Evolutionary conservation across 2,797 vertebrate species (phyloP), one percentile per base, ranked within the genome.

Genomic region (Eulemur rubriventer): DNA sequence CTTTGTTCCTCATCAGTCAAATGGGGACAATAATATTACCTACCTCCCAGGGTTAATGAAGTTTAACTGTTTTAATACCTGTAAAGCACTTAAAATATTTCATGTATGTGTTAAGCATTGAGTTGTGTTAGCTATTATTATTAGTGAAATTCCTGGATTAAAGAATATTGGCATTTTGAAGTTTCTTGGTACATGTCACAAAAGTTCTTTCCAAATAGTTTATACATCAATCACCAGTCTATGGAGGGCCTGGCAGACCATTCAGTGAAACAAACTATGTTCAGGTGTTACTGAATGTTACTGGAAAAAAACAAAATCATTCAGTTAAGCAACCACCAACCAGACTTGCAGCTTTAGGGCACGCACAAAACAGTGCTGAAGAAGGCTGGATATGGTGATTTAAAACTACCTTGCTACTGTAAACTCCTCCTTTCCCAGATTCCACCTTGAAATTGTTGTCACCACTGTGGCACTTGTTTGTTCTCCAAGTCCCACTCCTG

Each of bases 141-240:
- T 59, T 46, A 76, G 59, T 52, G 33, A 73, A 79, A 79, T 79
- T 93, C 38, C 35, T 85, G 18, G 48, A 59, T 82, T 89, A 73
- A 95, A 72, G 61, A 81, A 82, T 79, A 48, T 50, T 48, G 24
- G 79, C 26, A 63, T 59, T 95, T 91, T 89, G 33, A 69, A 94
- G 67, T 1, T 73, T 88, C 50, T 91, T 48, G 63, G 38, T 38
- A 59, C 1, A 55, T 26, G 20, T 61, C 73, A 76, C 48, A 55
- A 83, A 97, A 90, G 57, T 76, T 43, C 76, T 88, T 84, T 88
- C 46, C 26, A 95, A 85, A 92, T 83, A 46, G 33, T 81, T 94
- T 89, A 30, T 41, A 73, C 28, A 69, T 79, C 22, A 76, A 28
- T 87, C n/a, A 83, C 6, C 6, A 88, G 28, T 65, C 30, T 59